These are phyloP conservation scores for Chionoecetes opilio DNA, from an alignment of 1,140 invertebrate species.

Conservation along the genomic window DNA sequence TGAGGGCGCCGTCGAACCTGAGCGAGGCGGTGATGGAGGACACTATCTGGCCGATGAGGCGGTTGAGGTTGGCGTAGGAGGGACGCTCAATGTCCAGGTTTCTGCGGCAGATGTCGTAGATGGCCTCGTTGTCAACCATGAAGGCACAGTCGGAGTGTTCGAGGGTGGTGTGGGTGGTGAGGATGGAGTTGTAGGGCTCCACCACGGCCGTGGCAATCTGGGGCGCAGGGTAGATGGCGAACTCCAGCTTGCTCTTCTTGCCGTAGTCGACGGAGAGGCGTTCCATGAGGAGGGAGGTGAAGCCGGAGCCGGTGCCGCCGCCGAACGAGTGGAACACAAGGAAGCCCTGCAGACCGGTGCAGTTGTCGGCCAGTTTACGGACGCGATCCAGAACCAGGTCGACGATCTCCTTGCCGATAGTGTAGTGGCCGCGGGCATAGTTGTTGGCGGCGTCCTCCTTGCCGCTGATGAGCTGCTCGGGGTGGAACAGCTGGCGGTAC, in stretches of 20 bases:
- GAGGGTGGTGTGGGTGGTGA: slow-evolving; percentile 76
- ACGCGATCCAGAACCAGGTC: slow-evolving; percentile 74
- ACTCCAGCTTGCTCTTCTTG: slow-evolving; percentile 77
- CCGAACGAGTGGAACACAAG: slow-evolving; percentile 78
- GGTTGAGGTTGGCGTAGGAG: slow-evolving; percentile 75
- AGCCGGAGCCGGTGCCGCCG: slow-evolving; percentile 75
- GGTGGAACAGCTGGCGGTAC: slow-evolving; percentile 77
- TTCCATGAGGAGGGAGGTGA: slow-evolving; percentile 76
- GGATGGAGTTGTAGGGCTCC: slow-evolving; percentile 77
- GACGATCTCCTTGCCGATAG: slow-evolving; percentile 77
- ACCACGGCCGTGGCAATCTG: slow-evolving; percentile 75
- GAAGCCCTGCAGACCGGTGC: slow-evolving; percentile 76
- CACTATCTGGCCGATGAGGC: slow-evolving; percentile 76
- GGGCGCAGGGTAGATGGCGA: slow-evolving; percentile 75
- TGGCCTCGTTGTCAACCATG: slow-evolving; percentile 78
- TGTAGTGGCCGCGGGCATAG: slow-evolving; percentile 76
- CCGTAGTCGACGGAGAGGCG: slow-evolving; percentile 76
- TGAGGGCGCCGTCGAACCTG: slow-evolving; percentile 75
- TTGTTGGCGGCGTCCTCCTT: slow-evolving; percentile 79
- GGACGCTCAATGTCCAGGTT: slow-evolving; percentile 76
- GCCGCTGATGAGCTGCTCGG: slow-evolving; percentile 76
- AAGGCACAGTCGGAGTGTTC: slow-evolving; percentile 78
- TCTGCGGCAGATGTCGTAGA: slow-evolving; percentile 78
- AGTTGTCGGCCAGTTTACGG: slow-evolving; percentile 74
- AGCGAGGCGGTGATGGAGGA: slow-evolving; percentile 76